Percentiles rank a stretch among this genome's conserved stretches.
phyloP scores from a whole-genome alignment of 2,888 invertebrate species.

The Melinaea menophilus region DNA sequence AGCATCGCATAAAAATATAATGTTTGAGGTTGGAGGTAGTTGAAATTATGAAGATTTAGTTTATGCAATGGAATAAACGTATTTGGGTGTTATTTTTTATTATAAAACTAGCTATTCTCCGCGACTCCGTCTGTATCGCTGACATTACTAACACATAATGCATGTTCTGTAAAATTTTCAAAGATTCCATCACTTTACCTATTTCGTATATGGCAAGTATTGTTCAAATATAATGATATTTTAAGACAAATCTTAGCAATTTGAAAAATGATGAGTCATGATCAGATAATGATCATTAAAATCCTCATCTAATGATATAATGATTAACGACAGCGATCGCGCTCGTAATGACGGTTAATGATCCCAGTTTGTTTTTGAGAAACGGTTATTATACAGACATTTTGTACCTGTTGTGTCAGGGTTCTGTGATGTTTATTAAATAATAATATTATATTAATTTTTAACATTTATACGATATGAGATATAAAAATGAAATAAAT shows the following conservation, averaged over 20 bases:
- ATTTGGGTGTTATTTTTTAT: too few relatives aligned
- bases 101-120: too few relatives aligned
- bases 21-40: too few relatives aligned
- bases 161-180: too few relatives aligned
- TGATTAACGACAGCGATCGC: conserved; percentile 48
- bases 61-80: too few relatives aligned
- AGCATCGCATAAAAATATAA: too few relatives aligned
- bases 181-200: too few relatives aligned
- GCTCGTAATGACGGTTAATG: conserved; percentile 71
- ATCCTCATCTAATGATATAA: conserved; percentile 38
- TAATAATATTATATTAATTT: not conserved
- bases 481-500: not conserved
- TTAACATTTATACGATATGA: not conserved
- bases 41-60: too few relatives aligned
- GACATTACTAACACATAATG: too few relatives aligned
- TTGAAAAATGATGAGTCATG: conserved; percentile 16
- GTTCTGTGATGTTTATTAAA: conserved; percentile 12
- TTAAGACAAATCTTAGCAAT: conserved; percentile 7
- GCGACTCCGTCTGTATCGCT: too few relatives aligned
- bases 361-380: conserved; percentile 60
- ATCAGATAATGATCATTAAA: conserved; percentile 39
- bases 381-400: conserved; percentile 39
- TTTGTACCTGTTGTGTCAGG: conserved; percentile 26
- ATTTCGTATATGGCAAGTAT: too few relatives aligned
- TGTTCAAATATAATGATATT: too few relatives aligned